Evolutionary conservation across 2,113 vertebrate species (phyloP).

Genomic region (Gallinago jamesoni): DNA sequence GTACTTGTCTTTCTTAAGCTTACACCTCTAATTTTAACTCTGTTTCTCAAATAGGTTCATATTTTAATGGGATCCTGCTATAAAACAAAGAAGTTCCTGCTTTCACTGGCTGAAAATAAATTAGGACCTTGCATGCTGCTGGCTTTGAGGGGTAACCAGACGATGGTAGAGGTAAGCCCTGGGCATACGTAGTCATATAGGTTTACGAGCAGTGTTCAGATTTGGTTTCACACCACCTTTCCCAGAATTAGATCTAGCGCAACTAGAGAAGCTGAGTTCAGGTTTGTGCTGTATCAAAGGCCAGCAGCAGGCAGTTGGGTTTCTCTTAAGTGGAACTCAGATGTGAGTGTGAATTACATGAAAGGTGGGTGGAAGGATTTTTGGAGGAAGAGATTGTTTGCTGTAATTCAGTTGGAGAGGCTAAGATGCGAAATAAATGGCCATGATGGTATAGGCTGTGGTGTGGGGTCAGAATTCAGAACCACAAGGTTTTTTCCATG

Average conservation of each 20-base stretch:
- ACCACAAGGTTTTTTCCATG: neutral
- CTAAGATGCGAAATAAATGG: neutral
- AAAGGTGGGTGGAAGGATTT: neutral
- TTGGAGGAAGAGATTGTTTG: neutral
- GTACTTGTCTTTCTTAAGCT: neutral
- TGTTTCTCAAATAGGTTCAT: slow-evolving; percentile 84
- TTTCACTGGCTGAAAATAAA: slow-evolving; percentile 98
- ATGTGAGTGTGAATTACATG: neutral
- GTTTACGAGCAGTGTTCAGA: neutral
- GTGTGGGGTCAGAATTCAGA: neutral
- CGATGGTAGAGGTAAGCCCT: slow-evolving; percentile 94
- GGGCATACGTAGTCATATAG: neutral
- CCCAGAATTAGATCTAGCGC: neutral
- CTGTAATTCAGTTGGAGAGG: neutral
- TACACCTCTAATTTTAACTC: neutral
- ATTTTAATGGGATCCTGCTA: slow-evolving; percentile 99
- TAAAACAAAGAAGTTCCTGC: slow-evolving; percentile 98
- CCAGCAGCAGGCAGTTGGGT: neutral
- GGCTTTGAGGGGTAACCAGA: slow-evolving; percentile 96
- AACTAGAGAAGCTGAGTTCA: neutral
- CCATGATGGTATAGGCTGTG: neutral
- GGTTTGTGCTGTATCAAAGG: neutral
- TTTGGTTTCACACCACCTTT: neutral
- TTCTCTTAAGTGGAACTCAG: neutral
- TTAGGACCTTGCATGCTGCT: slow-evolving; percentile 97